Conservation (phyloP, 2,797 vertebrate species). For the Labeo calbasu region DNA sequence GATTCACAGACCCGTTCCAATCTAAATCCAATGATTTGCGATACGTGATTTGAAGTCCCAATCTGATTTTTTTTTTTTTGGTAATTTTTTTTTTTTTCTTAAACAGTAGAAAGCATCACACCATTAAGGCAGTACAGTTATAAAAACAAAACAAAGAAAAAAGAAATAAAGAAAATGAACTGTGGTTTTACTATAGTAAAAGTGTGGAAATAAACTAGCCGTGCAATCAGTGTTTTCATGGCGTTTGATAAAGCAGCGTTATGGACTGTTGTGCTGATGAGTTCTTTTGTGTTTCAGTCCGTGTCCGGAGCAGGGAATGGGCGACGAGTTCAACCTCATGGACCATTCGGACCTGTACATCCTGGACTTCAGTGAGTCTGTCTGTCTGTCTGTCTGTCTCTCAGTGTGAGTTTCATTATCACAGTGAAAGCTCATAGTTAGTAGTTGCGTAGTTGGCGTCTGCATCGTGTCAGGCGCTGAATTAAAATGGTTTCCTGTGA, state of each 20-base stretch:
- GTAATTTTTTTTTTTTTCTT: too few species aligned
- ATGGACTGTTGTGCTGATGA: neutral
- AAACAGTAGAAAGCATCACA: too few species aligned
- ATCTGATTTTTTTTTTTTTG: too few species aligned
- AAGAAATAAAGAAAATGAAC: too few species aligned
- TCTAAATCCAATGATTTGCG: too few species aligned
- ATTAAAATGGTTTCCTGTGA: too few species aligned
- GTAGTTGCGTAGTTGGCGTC: neutral
- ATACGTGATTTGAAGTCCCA: too few species aligned
- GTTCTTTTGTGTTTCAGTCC: conserved; percentile 79
- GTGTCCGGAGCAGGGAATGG: conserved; percentile 96
- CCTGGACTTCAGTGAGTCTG: conserved; percentile 95
- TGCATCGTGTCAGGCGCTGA: too few species aligned
- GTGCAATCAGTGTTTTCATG: neutral
- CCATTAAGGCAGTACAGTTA: too few species aligned
- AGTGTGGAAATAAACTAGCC: neutral
- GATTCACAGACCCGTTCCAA: too few species aligned
- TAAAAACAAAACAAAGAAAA: too few species aligned
- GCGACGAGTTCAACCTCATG: conserved; percentile 98
- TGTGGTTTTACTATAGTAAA: too few species aligned
- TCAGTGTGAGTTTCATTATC: neutral
- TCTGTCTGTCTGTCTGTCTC: neutral
- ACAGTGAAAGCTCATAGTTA: neutral
- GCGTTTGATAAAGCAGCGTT: neutral
- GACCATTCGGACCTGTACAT: conserved; percentile 99